Evolutionary conservation across 1,140 invertebrate genomes (phyloP).

Genomic region (Hirudo medicinalis): DNA sequence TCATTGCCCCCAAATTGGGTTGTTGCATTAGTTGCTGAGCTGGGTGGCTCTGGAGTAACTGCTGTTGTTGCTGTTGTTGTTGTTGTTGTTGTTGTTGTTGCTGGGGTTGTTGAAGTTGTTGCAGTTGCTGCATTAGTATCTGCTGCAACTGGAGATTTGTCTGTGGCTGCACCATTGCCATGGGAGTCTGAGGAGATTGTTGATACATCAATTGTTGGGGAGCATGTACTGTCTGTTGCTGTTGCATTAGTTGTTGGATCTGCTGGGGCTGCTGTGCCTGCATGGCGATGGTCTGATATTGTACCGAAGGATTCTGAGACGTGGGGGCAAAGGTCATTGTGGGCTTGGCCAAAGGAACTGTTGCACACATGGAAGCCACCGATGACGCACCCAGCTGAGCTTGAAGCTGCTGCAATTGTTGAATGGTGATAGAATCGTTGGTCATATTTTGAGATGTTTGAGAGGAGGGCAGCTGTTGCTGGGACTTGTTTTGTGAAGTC

Average conservation of each 20-base stretch:
- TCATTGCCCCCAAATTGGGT: not conserved
- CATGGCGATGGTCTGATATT: not conserved
- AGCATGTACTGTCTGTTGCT: not conserved
- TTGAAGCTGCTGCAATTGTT: not conserved
- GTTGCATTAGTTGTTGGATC: not conserved
- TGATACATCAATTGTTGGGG: not conserved
- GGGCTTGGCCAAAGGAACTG: not conserved
- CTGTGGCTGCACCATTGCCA: not conserved
- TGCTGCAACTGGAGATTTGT: not conserved
- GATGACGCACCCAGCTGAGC: not conserved
- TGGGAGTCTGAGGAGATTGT: not conserved
- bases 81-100: not conserved
- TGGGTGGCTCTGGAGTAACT: not conserved
- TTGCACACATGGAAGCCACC: not conserved
- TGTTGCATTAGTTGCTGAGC: constrained; percentile 1
- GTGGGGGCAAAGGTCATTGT: too few relatives aligned
- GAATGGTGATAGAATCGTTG: not conserved
- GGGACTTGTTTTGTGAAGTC: not conserved
- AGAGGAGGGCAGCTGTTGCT: not conserved
- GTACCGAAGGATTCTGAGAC: not conserved
- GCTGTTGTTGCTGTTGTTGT: not conserved
- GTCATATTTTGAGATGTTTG: not conserved
- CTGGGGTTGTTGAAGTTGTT: not conserved
- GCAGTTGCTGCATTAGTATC: not conserved
- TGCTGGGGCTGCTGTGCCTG: not conserved